Evolutionary conservation across 2,888 invertebrate genomes (phyloP).

Genomic region (Ellobium chinense): DNA sequence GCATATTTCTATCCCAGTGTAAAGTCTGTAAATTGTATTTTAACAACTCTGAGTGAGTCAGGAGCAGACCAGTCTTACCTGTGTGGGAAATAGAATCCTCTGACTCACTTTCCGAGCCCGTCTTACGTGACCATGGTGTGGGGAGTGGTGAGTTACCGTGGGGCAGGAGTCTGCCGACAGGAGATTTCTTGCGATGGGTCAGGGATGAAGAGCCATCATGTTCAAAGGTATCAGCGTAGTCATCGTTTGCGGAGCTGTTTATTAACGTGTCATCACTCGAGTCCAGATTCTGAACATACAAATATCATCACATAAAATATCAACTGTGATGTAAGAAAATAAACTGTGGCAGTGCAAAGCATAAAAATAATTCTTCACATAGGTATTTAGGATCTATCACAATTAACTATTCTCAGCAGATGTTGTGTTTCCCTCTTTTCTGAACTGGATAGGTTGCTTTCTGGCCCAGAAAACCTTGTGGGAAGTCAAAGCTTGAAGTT

Average conservation of each 20-base stretch:
- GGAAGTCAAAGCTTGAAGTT: too few relatives aligned
- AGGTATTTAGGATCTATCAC: too few relatives aligned
- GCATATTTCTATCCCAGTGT: too few relatives aligned
- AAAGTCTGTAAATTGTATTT: too few relatives aligned
- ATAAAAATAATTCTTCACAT: too few relatives aligned
- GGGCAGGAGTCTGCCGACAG: slow-evolving; percentile 54
- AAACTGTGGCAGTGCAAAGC: too few relatives aligned
- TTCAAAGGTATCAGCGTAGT: slow-evolving; percentile 64
- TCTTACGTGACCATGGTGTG: slow-evolving; percentile 51
- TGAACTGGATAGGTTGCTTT: too few relatives aligned
- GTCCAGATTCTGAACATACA: slow-evolving; percentile 20
- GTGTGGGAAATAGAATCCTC: slow-evolving; percentile 73
- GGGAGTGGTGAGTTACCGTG: slow-evolving; percentile 54
- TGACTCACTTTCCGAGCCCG: slow-evolving; percentile 73
- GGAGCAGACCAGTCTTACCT: slow-evolving; percentile 56
- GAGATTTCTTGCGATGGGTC: slow-evolving; percentile 56
- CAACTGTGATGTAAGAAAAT: too few relatives aligned
- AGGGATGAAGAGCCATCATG: slow-evolving; percentile 55
- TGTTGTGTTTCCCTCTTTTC: too few relatives aligned
- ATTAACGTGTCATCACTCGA: slow-evolving; percentile 66
- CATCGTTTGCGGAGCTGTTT: slow-evolving; percentile 63
- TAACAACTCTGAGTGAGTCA: too few relatives aligned
- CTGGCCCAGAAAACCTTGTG: too few relatives aligned
- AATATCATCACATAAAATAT: background rate
- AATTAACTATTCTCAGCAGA: too few relatives aligned